phyloP scores from a whole-genome alignment of 1,140 invertebrate species.

The Neodiprion fabricii region DNA sequence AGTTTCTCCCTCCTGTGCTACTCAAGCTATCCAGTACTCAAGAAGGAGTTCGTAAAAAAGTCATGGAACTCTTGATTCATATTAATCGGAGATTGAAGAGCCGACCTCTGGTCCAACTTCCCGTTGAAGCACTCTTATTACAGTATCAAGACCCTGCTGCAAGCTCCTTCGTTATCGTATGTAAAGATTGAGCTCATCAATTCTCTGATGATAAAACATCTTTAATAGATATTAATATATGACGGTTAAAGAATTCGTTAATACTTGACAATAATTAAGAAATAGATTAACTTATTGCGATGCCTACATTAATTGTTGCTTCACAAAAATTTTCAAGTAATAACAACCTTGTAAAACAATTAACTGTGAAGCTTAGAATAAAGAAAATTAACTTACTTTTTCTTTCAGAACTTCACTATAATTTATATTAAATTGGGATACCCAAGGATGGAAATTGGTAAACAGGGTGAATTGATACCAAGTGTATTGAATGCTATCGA shows the following conservation, averaged over 20 bases:
- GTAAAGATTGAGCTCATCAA: constrained; percentile 37
- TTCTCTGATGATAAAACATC: background rate
- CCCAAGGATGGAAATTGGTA: constrained; percentile 76
- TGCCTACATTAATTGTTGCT: background rate
- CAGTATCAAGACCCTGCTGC: constrained; percentile 82
- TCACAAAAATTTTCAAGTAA: no score
- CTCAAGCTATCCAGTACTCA: constrained; percentile 86
- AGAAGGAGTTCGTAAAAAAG: constrained; percentile 86
- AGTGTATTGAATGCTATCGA: constrained; percentile 79
- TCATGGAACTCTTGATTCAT: constrained; percentile 93
- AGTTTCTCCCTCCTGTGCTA: constrained; percentile 89
- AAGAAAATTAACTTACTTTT: constrained; percentile 27
- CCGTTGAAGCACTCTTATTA: constrained; percentile 82
- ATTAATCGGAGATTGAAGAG: constrained; percentile 90
- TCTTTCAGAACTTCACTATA: constrained; percentile 88
- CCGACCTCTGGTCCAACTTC: constrained; percentile 81
- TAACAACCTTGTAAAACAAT: no score
- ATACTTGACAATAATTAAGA: no score
- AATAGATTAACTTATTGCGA: background rate
- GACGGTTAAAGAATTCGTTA: no score
- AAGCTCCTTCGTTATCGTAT: constrained; percentile 84
- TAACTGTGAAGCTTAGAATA: no score
- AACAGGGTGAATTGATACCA: constrained; percentile 80
- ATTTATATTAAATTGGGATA: constrained; percentile 94
- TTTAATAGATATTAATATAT: no score